Conservation (phyloP, 2,113 vertebrate genomes). For the Neogobius melanostomus region DNA sequence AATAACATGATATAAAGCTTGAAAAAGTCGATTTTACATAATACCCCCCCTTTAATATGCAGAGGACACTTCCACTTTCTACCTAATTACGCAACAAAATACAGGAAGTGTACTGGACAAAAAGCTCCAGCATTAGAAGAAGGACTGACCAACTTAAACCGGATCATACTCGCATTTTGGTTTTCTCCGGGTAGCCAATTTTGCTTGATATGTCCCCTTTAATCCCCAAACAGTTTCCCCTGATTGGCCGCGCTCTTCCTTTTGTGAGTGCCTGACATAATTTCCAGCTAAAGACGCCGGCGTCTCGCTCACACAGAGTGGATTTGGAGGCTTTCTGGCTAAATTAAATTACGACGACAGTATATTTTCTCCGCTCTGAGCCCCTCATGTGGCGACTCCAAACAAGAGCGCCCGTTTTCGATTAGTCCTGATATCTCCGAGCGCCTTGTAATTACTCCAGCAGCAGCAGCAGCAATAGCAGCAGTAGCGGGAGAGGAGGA, state of each 20-base stretch:
- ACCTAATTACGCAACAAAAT: too few relatives aligned
- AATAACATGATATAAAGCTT: too few relatives aligned
- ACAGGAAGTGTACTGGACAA: too few relatives aligned
- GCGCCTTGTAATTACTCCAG: not conserved
- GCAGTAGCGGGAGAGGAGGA: not conserved
- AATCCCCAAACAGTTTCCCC: not conserved
- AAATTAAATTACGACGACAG: slow-evolving; percentile 8
- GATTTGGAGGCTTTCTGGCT: not conserved
- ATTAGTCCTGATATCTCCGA: not conserved
- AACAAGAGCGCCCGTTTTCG: not conserved
- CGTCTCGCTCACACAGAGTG: not conserved
- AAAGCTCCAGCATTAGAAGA: too few relatives aligned
- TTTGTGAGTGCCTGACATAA: not conserved
- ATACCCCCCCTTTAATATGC: too few relatives aligned
- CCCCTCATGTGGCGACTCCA: not conserved
- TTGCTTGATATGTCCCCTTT: not conserved
- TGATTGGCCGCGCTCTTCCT: slow-evolving; percentile 1
- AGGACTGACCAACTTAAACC: too few relatives aligned
- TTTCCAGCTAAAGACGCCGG: slow-evolving; percentile 1
- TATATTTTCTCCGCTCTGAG: not conserved
- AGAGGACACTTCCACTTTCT: too few relatives aligned
- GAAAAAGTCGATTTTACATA: too few relatives aligned
- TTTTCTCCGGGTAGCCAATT: not conserved
- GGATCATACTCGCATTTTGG: too few relatives aligned
- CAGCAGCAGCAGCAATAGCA: not conserved